Evolutionary conservation across 1,140 invertebrate genomes (phyloP).

Genomic region (Zophobas morio): DNA sequence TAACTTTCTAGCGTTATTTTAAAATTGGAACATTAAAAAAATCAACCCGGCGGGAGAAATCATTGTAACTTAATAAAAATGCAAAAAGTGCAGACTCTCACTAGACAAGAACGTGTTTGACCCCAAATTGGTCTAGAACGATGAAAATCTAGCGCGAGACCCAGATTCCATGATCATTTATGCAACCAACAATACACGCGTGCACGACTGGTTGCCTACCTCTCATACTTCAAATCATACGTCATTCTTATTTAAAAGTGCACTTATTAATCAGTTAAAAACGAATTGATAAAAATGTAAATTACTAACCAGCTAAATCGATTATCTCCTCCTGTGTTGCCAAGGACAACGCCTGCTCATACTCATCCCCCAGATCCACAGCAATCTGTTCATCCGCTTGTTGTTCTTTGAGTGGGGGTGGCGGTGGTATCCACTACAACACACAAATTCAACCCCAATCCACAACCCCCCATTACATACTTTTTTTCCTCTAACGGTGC

Average conservation of each 20-base stretch:
- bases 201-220: constrained; percentile 23
- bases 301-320: constrained; percentile 91
- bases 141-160: not conserved
- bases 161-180: not conserved
- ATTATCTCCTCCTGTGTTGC: constrained; percentile 99
- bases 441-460: constrained; percentile 13
- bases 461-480: constrained; percentile 68
- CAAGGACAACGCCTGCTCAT: constrained; percentile 90
- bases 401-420: constrained; percentile 81
- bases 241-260: constrained; percentile 39
- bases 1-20: too few relatives aligned
- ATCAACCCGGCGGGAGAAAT: too few relatives aligned
- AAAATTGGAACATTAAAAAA: too few relatives aligned
- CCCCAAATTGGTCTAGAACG: too few relatives aligned
- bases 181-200: not conserved
- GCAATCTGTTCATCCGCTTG: constrained; percentile 92
- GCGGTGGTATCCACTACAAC: constrained; percentile 90
- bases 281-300: constrained; percentile 31
- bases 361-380: constrained; percentile 95
- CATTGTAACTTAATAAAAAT: too few relatives aligned
- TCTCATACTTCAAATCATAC: constrained; percentile 10
- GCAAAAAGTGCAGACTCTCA: too few relatives aligned
- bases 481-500: constrained; percentile 92
- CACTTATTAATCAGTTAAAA: constrained; percentile 12
- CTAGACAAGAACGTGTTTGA: too few relatives aligned